Evolutionary conservation across 2,113 vertebrate genomes (phyloP).

Genomic region (Psammodynastes pulverulentus): DNA sequence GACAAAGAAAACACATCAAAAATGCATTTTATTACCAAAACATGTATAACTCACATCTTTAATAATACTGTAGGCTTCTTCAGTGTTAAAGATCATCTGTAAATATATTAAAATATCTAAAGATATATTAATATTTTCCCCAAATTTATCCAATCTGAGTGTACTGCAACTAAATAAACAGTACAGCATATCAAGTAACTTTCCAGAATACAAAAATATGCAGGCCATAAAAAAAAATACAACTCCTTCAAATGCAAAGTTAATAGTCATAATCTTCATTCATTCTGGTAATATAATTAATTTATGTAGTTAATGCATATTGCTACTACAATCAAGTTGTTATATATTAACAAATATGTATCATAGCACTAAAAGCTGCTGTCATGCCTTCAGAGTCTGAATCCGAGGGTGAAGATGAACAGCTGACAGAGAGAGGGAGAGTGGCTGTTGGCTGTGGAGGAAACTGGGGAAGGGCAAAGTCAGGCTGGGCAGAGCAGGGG

Average conservation of each 20-base stretch:
- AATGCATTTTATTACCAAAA: not conserved
- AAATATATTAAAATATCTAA: constrained; percentile 17
- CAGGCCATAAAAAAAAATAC: not conserved
- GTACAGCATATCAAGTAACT: not conserved
- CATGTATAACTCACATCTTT: constrained; percentile 68
- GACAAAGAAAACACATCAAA: not conserved
- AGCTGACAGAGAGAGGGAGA: too few relatives aligned
- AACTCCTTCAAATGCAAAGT: not conserved
- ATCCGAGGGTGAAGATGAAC: too few relatives aligned
- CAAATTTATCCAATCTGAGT: not conserved
- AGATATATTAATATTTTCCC: not conserved
- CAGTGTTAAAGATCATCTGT: constrained; percentile 73
- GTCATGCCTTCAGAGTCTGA: too few relatives aligned
- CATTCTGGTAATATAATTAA: not conserved
- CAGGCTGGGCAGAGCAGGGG: too few relatives aligned
- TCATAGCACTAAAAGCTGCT: too few relatives aligned
- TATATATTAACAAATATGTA: not conserved
- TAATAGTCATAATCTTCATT: not conserved
- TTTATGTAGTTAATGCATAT: not conserved
- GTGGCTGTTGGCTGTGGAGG: too few relatives aligned
- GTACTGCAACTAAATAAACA: not conserved
- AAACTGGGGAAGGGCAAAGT: too few relatives aligned
- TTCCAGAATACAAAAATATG: not conserved
- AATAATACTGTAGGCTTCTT: constrained; percentile 74
- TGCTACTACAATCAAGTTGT: not conserved